Evolutionary conservation across 2,113 vertebrate species (phyloP).

Genomic region (Syngnathus scovelli): DNA sequence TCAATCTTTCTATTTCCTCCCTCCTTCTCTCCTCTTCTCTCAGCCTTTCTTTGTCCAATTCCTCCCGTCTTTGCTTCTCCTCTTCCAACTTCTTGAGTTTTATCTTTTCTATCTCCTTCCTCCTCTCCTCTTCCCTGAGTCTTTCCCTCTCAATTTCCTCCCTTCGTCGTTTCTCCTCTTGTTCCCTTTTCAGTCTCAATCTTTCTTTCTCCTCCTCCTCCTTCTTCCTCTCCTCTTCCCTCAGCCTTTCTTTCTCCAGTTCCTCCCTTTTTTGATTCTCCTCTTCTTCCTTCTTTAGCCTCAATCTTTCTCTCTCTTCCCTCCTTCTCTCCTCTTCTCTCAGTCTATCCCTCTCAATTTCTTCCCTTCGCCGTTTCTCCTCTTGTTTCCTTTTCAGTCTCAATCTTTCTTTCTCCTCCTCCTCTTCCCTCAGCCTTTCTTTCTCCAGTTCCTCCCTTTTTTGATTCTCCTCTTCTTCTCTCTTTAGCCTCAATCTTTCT

Average conservation of each 20-base stretch:
- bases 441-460: slow-evolving; percentile 8
- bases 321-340: background rate
- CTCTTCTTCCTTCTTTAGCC: background rate
- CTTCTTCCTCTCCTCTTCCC: background rate
- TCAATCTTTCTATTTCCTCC: background rate
- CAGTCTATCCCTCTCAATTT: slow-evolving; percentile 1
- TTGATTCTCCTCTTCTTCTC: background rate
- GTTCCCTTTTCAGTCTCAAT: background rate
- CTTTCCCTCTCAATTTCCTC: background rate
- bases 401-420: background rate
- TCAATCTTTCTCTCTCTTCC: background rate
- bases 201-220: background rate
- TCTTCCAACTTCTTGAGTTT: background rate
- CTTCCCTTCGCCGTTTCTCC: slow-evolving; percentile 22
- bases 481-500: background rate
- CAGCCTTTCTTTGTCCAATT: background rate
- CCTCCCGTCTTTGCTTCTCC: background rate
- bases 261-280: slow-evolving; percentile 12
- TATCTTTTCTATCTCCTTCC: background rate
- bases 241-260: background rate
- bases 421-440: background rate
- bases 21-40: background rate
- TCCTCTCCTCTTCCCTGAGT: background rate
- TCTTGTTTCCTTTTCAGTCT: background rate
- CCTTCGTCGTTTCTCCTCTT: background rate